These are phyloP conservation scores for Parapristionchus giblindavisi DNA, from an alignment of 2,888 invertebrate genomes.

Conservation along the genomic window DNA sequence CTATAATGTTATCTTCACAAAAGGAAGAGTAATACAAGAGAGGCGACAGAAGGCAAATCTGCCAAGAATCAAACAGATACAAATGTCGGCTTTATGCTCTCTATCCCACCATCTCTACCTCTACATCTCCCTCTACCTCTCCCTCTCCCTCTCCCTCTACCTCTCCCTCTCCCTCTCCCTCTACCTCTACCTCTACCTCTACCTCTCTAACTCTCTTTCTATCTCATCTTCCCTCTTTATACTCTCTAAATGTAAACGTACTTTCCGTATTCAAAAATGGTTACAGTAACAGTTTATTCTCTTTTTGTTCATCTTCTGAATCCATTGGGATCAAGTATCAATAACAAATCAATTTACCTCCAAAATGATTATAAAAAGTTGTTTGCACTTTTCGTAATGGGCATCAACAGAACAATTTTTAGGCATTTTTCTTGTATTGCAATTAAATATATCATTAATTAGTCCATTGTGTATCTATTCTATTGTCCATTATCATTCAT, in stretches of 20 bases:
- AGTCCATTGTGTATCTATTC: background rate
- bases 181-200: background rate
- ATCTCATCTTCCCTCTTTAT: too few species aligned
- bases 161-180: background rate
- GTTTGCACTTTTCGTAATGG: too few species aligned
- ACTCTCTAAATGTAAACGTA: background rate
- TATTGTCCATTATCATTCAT: background rate
- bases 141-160: background rate
- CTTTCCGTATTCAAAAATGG: too few species aligned
- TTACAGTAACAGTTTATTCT: too few species aligned
- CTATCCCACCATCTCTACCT: conserved; percentile 2
- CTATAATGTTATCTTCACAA: too few species aligned
- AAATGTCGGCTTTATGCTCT: background rate
- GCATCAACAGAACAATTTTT: too few species aligned
- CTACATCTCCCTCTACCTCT: background rate
- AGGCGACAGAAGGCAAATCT: conserved; percentile 25
- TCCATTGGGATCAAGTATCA: too few species aligned
- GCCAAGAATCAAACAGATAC: conserved; percentile 24
- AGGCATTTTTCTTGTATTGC: background rate
- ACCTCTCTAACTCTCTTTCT: background rate
- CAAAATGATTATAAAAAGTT: too few species aligned
- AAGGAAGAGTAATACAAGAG: too few species aligned
- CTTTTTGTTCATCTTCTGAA: too few species aligned
- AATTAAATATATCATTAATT: background rate
- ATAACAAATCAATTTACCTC: too few species aligned